Percentiles rank a stretch among this genome's conserved stretches.
Evolutionary conservation across 2,888 invertebrate genomes (phyloP).

Genomic region (Himalopsyche tibetana): DNA sequence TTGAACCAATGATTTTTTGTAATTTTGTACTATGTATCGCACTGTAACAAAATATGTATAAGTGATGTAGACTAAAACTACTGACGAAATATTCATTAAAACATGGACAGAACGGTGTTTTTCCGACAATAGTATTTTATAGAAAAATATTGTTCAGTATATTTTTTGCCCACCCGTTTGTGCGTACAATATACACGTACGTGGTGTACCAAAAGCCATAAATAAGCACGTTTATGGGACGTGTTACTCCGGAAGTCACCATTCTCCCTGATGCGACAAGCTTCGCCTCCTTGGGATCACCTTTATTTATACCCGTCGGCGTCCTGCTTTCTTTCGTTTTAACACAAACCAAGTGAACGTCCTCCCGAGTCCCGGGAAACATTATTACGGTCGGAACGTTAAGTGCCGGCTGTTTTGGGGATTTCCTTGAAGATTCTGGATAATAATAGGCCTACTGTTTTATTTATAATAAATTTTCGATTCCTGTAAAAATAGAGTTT

Average conservation of each 20-base stretch:
- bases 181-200: not conserved
- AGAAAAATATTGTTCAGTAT: too few species aligned
- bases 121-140: too few species aligned
- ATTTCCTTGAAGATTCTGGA: not conserved
- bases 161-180: not conserved
- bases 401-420: slow-evolving; percentile 8
- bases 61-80: too few species aligned
- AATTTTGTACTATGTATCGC: too few species aligned
- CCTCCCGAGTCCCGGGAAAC: not conserved
- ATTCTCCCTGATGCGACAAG: slow-evolving; percentile 35
- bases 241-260: slow-evolving; percentile 32
- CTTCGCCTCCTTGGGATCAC: slow-evolving; percentile 10
- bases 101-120: too few species aligned
- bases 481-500: too few species aligned
- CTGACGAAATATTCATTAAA: too few species aligned
- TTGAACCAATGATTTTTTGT: too few species aligned
- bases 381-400: slow-evolving; percentile 14
- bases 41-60: too few species aligned
- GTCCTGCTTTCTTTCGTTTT: not conserved
- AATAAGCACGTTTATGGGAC: slow-evolving; percentile 38
- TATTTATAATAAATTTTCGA: not conserved
- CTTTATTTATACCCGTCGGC: slow-evolving; percentile 31
- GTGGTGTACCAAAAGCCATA: slow-evolving; percentile 28
- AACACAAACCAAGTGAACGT: not conserved
- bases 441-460: not conserved